Evolutionary conservation across 2,888 invertebrate species (phyloP), one percentile per base, ranked within the genome.

Genomic region (Diarsia brunnea): DNA sequence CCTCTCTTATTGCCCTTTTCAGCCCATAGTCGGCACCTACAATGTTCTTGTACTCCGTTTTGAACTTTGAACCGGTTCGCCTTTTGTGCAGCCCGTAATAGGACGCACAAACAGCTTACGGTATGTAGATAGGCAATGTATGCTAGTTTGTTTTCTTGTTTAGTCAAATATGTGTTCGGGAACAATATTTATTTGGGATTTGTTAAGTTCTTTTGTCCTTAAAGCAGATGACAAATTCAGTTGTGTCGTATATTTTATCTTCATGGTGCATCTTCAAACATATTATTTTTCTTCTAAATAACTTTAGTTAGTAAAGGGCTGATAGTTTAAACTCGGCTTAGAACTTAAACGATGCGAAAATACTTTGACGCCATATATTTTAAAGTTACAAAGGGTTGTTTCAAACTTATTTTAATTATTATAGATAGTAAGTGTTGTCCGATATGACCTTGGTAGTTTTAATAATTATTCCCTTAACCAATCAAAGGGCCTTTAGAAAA

Each of bases 1-100:
- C 76, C 84, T 78, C 84, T 83, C 87, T 89, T 89, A 88, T 89
- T 88, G 88, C 90, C 87, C 87, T 90, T 91, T 89, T 89, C 89
- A 90, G 84, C 78, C 85, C 78, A 74, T 82, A 83, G 82, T 78
- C 77, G 84, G 73, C 81, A 70, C 74, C 80, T 81, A 77, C 82
- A 82, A 81, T 80, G 69, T 78, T 71, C 81, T 72, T 69, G 63
- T 78, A 75, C 79, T 82, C 43, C 78, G 60, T 69, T 85, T 73
- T 85, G 71, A 84, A 82, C 83, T 82, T 71, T 82, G 85, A 82
- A 74, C 83, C 66, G 71, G 19, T 53, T 65, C 27, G 31, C 81
- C 84, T 78, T 82, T 85, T 82, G 64, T 83, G 85, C 68, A 61
- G 55, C 27, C 55, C 21, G 85, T 83, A 74, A 85, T 81, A 71